Percentiles rank a stretch among this genome's conserved stretches.
Conservation (phyloP, 2,797 vertebrate genomes). For the Meriones psammophilus region DNA sequence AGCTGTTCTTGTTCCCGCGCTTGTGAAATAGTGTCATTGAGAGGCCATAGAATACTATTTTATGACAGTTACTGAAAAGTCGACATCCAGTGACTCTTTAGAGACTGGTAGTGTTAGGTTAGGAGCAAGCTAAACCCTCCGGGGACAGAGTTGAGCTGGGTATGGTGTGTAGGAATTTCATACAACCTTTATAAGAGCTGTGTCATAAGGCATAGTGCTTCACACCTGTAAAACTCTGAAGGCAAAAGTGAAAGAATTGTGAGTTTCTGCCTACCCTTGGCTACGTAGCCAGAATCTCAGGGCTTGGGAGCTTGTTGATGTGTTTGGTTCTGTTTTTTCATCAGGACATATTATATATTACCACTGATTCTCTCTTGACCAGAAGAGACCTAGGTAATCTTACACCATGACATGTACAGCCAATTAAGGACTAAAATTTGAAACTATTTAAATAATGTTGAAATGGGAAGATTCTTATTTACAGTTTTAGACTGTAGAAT, state of each 20-base stretch:
- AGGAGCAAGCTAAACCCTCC: slow-evolving; percentile 4
- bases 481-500: slow-evolving; percentile 49
- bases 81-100: not conserved
- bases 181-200: not conserved
- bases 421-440: slow-evolving; percentile 41
- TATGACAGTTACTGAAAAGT: slow-evolving; percentile 10
- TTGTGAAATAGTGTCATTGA: not conserved
- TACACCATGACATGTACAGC: not conserved
- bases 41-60: not conserved
- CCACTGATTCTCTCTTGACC: not conserved
- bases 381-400: slow-evolving; percentile 8
- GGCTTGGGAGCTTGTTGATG: not conserved
- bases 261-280: not conserved
- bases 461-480: slow-evolving; percentile 20
- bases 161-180: slow-evolving; percentile 46
- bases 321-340: not conserved
- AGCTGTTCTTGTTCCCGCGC: not conserved
- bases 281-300: not conserved
- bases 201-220: not conserved
- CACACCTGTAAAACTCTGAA: not conserved
- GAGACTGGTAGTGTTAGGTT: slow-evolving; percentile 23
- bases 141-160: not conserved
- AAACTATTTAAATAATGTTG: slow-evolving; percentile 55
- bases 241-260: not conserved
- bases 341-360: not conserved